These are phyloP conservation scores for Agriopis aurantiaria DNA, from an alignment of 2,888 invertebrate species.

Conservation along the genomic window DNA sequence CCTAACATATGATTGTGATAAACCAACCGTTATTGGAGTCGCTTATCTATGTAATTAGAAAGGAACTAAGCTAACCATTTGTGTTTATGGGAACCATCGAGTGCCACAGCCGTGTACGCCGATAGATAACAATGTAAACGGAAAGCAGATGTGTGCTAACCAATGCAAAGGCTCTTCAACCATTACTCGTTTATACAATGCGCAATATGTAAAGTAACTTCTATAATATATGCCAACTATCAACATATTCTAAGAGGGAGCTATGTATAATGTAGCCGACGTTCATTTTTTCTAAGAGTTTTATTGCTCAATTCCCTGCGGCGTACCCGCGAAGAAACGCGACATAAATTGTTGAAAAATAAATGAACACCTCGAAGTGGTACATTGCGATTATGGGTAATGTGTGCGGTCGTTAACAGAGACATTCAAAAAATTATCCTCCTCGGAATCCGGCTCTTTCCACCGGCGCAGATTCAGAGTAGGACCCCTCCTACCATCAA, in stretches of 20 bases:
- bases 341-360: conserved; percentile 62
- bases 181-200: conserved; percentile 24
- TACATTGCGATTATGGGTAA: conserved; percentile 67
- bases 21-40: conserved; percentile 82
- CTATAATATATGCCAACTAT: conserved; percentile 22
- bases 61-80: conserved; percentile 84
- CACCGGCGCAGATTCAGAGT: conserved; percentile 79
- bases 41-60: conserved; percentile 86
- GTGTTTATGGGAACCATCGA: conserved; percentile 80
- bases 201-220: conserved; percentile 27
- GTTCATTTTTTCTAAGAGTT: conserved; percentile 25
- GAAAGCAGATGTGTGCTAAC: conserved; percentile 42
- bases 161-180: conserved; percentile 20
- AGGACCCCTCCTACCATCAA: conserved; percentile 82
- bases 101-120: conserved; percentile 66
- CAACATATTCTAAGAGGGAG: conserved; percentile 11
- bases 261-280: conserved; percentile 8
- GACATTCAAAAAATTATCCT: conserved; percentile 81
- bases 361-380: conserved; percentile 65
- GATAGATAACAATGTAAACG: conserved; percentile 65
- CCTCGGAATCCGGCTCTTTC: conserved; percentile 71
- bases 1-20: conserved; percentile 84
- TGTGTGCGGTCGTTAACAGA: conserved; percentile 72
- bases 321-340: conserved; percentile 52
- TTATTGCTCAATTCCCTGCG: conserved; percentile 43